These are phyloP conservation scores for Rhinoraja longicauda DNA, from an alignment of 2,797 vertebrate species.

Conservation along the genomic window DNA sequence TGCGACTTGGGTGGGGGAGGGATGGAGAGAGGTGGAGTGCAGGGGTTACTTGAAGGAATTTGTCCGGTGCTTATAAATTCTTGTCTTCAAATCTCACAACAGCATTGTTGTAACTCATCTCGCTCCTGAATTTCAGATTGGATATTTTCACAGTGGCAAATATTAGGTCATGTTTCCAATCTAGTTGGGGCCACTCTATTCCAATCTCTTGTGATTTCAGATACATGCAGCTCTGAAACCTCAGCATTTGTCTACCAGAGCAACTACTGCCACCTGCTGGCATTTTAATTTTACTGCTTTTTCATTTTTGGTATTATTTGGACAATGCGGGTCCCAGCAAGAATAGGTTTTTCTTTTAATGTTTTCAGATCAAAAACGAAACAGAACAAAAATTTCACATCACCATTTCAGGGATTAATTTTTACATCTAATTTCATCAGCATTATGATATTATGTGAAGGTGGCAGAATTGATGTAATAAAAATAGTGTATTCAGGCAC, in stretches of 20 bases:
- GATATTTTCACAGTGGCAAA: background rate
- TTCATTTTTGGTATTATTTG: background rate
- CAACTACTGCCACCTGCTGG: constrained; percentile 10
- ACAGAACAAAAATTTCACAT: background rate
- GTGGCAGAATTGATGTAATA: background rate
- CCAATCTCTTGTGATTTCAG: background rate
- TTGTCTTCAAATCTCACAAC: background rate
- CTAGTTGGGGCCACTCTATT: background rate
- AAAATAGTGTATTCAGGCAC: background rate
- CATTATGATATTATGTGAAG: background rate
- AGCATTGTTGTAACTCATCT: background rate
- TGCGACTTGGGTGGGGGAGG: no score
- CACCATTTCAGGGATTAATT: background rate
- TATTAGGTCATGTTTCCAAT: background rate
- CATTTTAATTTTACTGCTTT: background rate
- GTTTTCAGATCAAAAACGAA: background rate
- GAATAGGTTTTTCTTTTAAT: background rate
- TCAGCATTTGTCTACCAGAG: background rate
- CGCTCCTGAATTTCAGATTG: constrained; percentile 4
- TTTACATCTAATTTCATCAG: background rate
- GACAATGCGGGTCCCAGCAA: background rate
- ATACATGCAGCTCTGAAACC: background rate
- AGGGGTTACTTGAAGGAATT: background rate
- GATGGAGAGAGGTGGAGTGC: no score
- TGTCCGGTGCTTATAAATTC: background rate